phyloP scores from a whole-genome alignment of 2,888 invertebrate species.

The Muscina levida region DNA sequence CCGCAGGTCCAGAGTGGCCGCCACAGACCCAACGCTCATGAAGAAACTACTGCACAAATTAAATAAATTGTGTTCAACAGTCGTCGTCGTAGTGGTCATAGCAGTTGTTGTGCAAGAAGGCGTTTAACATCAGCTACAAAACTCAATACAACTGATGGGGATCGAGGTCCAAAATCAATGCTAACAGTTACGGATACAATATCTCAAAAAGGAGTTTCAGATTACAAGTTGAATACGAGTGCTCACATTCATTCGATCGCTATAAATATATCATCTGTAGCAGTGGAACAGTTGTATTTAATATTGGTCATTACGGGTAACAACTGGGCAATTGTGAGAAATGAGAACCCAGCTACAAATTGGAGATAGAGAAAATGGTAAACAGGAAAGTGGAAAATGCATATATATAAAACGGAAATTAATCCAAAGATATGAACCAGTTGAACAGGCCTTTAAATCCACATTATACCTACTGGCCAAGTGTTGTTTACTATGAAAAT shows the following conservation, averaged over 20 bases:
- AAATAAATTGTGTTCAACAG: constrained; percentile 4
- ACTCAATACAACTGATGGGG: no score
- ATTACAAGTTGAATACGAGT: constrained; percentile 23
- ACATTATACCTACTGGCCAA: no score
- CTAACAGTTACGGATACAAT: not conserved
- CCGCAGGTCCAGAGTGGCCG: constrained; percentile 35
- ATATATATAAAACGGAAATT: no score
- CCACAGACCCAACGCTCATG: not conserved
- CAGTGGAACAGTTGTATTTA: not conserved
- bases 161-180: constrained; percentile 20
- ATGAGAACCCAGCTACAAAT: not conserved
- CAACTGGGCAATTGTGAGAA: not conserved
- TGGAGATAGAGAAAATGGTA: not conserved
- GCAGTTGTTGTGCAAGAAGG: not conserved
- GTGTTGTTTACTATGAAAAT: no score
- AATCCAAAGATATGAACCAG: no score
- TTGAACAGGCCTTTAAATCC: no score
- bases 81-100: not conserved
- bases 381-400: no score
- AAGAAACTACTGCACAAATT: constrained; percentile 30
- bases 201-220: not conserved
- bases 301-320: constrained; percentile 12
- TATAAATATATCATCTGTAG: not conserved
- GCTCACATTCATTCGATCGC: not conserved
- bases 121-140: not conserved